Percentiles rank a stretch among this genome's conserved stretches.
These are phyloP conservation scores for Microhierax caerulescens DNA, from an alignment of 2,797 vertebrate species.

Conservation along the genomic window DNA sequence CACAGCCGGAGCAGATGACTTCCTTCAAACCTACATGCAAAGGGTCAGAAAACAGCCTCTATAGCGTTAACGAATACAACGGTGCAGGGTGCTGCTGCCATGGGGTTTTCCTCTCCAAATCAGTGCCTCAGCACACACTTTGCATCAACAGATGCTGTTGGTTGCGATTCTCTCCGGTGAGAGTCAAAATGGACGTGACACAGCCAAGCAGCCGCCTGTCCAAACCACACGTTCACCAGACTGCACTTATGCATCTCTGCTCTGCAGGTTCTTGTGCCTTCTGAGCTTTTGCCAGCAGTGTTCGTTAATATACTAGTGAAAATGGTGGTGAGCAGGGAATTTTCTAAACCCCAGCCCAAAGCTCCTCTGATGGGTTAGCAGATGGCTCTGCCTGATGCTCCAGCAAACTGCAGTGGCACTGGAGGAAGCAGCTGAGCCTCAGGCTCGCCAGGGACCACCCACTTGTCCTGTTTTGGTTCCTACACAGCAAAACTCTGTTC, in stretches of 20 bases:
- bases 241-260: not conserved
- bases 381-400: not conserved
- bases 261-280: not conserved
- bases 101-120: not conserved
- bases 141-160: not conserved
- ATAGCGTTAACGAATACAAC: not conserved
- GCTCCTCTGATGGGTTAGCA: not conserved
- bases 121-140: not conserved
- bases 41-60: not conserved
- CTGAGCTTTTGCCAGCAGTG: accelerated
- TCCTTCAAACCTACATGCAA: not conserved
- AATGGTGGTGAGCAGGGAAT: not conserved
- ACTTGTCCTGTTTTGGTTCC: accelerated
- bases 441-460: not conserved
- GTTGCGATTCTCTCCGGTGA: not conserved
- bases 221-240: not conserved
- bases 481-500: not conserved
- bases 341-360: not conserved
- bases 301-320: not conserved
- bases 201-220: not conserved
- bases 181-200: not conserved
- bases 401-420: not conserved
- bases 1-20: not conserved
- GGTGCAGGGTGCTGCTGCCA: not conserved
- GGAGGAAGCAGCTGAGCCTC: not conserved